These are phyloP conservation scores for Florisuga fusca DNA, from an alignment of 2,797 vertebrate species.

Conservation along the genomic window DNA sequence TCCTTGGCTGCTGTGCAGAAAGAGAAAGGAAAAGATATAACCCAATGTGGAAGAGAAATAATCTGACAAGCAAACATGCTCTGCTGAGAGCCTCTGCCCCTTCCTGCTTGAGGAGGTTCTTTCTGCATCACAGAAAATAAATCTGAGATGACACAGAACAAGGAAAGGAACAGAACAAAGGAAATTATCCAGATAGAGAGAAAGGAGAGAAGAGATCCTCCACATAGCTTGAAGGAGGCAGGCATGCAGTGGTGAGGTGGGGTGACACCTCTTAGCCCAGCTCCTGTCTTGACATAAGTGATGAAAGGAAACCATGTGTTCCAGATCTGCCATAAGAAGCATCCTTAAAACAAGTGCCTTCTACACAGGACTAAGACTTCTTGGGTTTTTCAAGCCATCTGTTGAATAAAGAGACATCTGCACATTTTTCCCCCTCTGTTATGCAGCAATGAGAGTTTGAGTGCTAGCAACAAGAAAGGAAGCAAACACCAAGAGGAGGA, in stretches of 20 bases:
- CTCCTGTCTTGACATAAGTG: neutral
- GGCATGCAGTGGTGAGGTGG: neutral
- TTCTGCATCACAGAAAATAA: neutral
- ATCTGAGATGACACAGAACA: neutral
- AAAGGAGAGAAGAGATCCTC: neutral
- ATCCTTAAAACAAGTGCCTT: slow-evolving; percentile 5
- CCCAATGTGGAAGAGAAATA: neutral
- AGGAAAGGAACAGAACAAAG: too few species aligned
- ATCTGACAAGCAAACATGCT: fast-evolving
- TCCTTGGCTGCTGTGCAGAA: neutral
- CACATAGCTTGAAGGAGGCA: neutral
- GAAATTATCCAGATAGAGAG: neutral
- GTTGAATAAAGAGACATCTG: neutral
- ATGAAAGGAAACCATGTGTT: slow-evolving; percentile 5
- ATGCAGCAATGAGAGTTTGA: neutral
- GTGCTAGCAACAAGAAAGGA: neutral
- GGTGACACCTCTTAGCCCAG: slow-evolving; percentile 11
- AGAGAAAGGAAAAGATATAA: neutral
- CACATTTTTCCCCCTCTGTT: neutral
- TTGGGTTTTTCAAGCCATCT: neutral
- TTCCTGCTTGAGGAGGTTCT: fast-evolving
- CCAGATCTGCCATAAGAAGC: neutral
- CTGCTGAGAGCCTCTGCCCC: neutral
- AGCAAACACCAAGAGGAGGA: neutral
- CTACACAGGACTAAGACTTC: neutral